A percentile compares a stretch with the other conserved stretches of the same genome.
Conservation (phyloP, 1,140 invertebrate genomes). For the Pinna nobilis region DNA sequence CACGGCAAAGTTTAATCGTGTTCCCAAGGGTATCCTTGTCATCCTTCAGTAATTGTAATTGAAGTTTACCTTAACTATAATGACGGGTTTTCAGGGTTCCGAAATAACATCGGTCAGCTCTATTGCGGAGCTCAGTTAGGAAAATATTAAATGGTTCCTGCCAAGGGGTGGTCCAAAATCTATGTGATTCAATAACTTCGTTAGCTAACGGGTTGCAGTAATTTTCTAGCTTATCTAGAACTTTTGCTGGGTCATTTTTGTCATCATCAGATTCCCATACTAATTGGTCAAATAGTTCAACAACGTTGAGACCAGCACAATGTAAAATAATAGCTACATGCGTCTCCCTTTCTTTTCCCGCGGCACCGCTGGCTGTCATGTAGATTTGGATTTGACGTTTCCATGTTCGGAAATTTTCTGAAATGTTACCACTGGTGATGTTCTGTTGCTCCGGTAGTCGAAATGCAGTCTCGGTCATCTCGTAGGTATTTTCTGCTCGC, state of each 20-base stretch:
- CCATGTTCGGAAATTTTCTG: slow-evolving; percentile 22
- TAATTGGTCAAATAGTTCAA: slow-evolving; percentile 22
- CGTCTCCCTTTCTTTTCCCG: neutral
- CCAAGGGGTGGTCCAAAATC: slow-evolving; percentile 34
- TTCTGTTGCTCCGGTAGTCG: slow-evolving; percentile 2
- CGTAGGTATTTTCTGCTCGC: too few species aligned
- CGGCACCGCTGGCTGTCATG: neutral
- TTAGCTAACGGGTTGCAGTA: slow-evolving; percentile 27
- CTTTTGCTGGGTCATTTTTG: slow-evolving; percentile 20
- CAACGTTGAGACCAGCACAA: slow-evolving; percentile 11
- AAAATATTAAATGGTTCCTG: too few species aligned
- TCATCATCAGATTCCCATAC: slow-evolving; percentile 9
- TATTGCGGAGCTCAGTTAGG: too few species aligned
- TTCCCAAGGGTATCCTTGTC: too few species aligned
- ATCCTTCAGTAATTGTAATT: too few species aligned
- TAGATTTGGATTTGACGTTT: slow-evolving; percentile 23
- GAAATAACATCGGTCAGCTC: too few species aligned
- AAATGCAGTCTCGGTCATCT: neutral
- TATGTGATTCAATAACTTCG: slow-evolving; percentile 33
- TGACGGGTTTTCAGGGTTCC: too few species aligned
- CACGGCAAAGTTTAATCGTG: too few species aligned
- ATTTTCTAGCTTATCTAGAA: slow-evolving; percentile 17
- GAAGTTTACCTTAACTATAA: too few species aligned
- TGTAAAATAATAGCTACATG: slow-evolving; percentile 9
- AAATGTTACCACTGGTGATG: neutral